Evolutionary conservation across 2,797 vertebrate species (phyloP).

Genomic region (Chelon auratus): DNA sequence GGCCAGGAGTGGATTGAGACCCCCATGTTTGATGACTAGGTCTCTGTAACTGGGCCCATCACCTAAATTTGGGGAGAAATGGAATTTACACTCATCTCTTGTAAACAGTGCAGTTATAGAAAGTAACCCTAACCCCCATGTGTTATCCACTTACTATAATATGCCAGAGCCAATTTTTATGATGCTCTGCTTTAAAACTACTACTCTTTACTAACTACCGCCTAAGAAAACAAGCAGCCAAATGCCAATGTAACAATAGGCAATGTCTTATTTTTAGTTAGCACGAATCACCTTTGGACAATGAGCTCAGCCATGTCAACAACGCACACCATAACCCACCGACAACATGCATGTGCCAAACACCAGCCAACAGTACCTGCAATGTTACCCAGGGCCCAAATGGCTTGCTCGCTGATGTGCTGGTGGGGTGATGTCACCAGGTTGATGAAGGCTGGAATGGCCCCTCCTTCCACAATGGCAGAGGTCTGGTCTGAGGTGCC

Average conservation of each 20-base stretch:
- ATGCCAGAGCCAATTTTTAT: neutral
- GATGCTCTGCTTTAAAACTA: no score
- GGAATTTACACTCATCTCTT: slow-evolving; percentile 2
- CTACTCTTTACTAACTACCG: neutral
- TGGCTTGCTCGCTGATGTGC: slow-evolving; percentile 94
- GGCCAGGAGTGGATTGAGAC: slow-evolving; percentile 86
- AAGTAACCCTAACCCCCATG: no score
- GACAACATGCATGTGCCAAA: no score
- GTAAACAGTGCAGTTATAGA: neutral
- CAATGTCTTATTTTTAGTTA: no score
- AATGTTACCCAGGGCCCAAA: slow-evolving; percentile 96
- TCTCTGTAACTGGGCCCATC: slow-evolving; percentile 93
- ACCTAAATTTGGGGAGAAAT: slow-evolving; percentile 77
- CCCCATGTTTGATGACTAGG: slow-evolving; percentile 93
- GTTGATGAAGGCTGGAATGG: slow-evolving; percentile 91
- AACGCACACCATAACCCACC: no score
- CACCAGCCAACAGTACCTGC: slow-evolving; percentile 84
- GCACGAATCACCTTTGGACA: no score
- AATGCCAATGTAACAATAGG: no score
- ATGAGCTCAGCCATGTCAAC: no score
- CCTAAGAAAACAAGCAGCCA: neutral
- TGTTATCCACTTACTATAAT: neutral
- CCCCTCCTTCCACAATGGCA: slow-evolving; percentile 92
- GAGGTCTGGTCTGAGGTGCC: slow-evolving; percentile 93
- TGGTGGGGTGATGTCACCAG: slow-evolving; percentile 89